A percentile compares a stretch with the other conserved stretches of the same genome.
These are phyloP conservation scores for Temnothorax nylanderi DNA, from an alignment of 1,140 invertebrate species.

Conservation along the genomic window DNA sequence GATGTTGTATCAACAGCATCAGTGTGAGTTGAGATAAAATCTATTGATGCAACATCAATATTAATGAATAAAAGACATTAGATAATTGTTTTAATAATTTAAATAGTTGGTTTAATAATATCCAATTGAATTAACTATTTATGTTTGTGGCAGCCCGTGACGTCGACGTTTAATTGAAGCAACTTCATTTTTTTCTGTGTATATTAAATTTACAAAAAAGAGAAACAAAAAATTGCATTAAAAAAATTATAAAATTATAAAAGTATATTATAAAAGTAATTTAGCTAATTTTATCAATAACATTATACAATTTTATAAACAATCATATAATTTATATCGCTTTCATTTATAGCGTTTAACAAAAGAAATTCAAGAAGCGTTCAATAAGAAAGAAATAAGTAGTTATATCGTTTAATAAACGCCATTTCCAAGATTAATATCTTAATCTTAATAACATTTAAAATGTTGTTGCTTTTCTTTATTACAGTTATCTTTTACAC, in stretches of 20 bases:
- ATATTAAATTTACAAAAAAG: too few relatives aligned
- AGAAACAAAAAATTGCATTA: neutral
- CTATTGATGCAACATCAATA: too few relatives aligned
- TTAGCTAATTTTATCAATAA: neutral
- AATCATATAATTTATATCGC: neutral
- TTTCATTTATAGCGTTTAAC: neutral
- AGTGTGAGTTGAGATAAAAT: too few relatives aligned
- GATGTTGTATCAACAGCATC: too few relatives aligned
- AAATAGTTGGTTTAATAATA: too few relatives aligned
- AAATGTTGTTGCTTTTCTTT: neutral
- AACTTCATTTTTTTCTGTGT: too few relatives aligned
- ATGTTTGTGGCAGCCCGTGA: too few relatives aligned
- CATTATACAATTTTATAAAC: neutral
- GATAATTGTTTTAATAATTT: too few relatives aligned
- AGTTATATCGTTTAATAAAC: neutral
- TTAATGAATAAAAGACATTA: too few relatives aligned
- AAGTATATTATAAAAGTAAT: neutral
- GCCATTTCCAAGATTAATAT: neutral
- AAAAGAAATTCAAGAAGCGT: neutral
- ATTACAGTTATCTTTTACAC: constrained; percentile 35
- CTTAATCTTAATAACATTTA: neutral
- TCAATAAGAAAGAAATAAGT: neutral
- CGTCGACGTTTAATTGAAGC: too few relatives aligned
- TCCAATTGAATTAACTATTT: too few relatives aligned
- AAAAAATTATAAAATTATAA: neutral